These are phyloP conservation scores for Trypoxylon attenuatum DNA, from an alignment of 2,888 invertebrate genomes.

Conservation along the genomic window DNA sequence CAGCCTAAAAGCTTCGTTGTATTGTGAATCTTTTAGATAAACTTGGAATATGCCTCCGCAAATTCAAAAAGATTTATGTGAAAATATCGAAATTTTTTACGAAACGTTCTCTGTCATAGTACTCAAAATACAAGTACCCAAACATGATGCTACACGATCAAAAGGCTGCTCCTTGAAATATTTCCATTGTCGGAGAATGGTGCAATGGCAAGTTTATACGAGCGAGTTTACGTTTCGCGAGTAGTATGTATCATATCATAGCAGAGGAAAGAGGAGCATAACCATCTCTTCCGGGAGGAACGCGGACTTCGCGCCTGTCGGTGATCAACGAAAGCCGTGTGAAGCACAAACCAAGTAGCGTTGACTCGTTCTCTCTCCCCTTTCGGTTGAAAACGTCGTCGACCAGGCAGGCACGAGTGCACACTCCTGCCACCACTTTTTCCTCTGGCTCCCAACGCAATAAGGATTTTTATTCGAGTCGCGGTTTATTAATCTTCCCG, in stretches of 20 bases:
- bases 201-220: constrained; percentile 19
- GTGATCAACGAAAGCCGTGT: not conserved
- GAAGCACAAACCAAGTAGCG: not conserved
- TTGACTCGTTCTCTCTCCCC: not conserved
- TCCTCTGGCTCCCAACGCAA: not conserved
- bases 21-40: no score
- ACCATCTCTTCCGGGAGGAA: constrained; percentile 21
- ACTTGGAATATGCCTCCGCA: no score
- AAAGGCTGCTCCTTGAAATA: constrained; percentile 5
- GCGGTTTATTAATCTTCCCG: not conserved
- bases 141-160: not conserved
- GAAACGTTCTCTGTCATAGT: no score
- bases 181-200: not conserved
- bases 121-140: no score
- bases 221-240: constrained; percentile 33
- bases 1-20: no score
- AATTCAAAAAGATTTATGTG: no score
- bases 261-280: constrained; percentile 31
- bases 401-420: no score
- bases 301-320: no score
- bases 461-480: not conserved
- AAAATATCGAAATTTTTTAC: no score
- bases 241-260: constrained; percentile 20
- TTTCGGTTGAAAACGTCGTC: not conserved
- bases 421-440: not conserved